These are phyloP conservation scores for Phasianus colchicus DNA, from an alignment of 2,113 vertebrate species.

Conservation along the genomic window DNA sequence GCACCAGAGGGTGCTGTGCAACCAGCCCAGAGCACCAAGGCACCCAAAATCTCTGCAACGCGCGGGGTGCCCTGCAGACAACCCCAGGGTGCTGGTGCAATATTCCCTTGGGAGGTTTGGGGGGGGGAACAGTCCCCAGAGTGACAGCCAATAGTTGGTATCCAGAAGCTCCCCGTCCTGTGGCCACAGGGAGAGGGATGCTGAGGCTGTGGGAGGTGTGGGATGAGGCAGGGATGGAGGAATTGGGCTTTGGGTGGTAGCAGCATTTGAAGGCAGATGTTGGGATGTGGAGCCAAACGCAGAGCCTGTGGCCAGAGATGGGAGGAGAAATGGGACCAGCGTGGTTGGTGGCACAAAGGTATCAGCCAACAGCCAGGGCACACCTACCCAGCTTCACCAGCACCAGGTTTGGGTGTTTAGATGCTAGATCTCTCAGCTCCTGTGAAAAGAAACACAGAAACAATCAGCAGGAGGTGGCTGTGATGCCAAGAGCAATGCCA, in stretches of 20 bases:
- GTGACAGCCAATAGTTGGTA: neutral
- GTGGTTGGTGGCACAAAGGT: neutral
- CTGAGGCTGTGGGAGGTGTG: neutral
- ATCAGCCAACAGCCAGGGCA: neutral
- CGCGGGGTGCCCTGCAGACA: neutral
- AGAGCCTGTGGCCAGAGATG: neutral
- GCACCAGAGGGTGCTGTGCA: conserved; percentile 48
- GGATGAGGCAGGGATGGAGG: neutral
- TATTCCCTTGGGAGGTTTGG: no score
- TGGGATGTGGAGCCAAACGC: neutral
- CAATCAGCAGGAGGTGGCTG: accelerated
- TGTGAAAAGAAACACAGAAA: neutral
- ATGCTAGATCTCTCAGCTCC: conserved; percentile 66
- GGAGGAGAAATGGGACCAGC: neutral
- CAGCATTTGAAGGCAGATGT: neutral
- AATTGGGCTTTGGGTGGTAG: neutral
- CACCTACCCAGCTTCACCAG: conserved; percentile 64
- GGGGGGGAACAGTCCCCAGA: accelerated
- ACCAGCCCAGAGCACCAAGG: neutral
- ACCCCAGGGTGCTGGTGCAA: accelerated
- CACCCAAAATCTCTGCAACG: accelerated
- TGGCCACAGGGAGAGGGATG: neutral
- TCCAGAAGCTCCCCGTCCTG: neutral
- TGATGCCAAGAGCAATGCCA: neutral
- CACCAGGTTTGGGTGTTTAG: conserved; percentile 54